Conservation (phyloP, 2,888 invertebrate genomes). For the Alcis repandata region DNA sequence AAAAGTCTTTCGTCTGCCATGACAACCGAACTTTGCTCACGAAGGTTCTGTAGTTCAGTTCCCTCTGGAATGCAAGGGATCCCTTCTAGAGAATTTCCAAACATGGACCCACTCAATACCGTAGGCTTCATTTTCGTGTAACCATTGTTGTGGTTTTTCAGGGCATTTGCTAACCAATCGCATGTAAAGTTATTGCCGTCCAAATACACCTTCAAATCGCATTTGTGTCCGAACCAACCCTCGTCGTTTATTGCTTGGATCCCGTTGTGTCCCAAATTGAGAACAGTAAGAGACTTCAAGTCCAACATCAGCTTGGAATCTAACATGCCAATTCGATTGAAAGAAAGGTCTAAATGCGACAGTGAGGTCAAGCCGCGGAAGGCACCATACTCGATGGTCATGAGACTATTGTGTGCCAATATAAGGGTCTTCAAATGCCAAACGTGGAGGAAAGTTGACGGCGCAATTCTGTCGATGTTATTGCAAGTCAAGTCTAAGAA, state of each 20-base stretch:
- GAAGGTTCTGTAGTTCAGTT: slow-evolving; percentile 34
- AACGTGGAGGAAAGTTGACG: slow-evolving; percentile 66
- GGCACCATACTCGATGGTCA: slow-evolving; percentile 65
- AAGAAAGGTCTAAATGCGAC: slow-evolving; percentile 59
- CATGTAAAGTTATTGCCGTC: slow-evolving; percentile 75
- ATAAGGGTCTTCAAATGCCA: slow-evolving; percentile 64
- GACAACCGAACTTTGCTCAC: slow-evolving; percentile 21
- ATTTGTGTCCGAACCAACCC: slow-evolving; percentile 69
- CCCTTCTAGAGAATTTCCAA: slow-evolving; percentile 66
- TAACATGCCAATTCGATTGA: slow-evolving; percentile 63
- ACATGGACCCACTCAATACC: slow-evolving; percentile 49
- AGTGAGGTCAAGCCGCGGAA: slow-evolving; percentile 67
- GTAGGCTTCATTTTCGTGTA: slow-evolving; percentile 71
- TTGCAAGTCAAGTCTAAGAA: slow-evolving; percentile 70
- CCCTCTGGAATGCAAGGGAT: slow-evolving; percentile 65
- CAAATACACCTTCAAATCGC: slow-evolving; percentile 63
- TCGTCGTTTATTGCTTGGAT: slow-evolving; percentile 64
- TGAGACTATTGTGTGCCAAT: slow-evolving; percentile 65
- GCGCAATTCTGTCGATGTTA: slow-evolving; percentile 62
- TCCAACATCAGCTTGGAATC: slow-evolving; percentile 73
- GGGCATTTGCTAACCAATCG: slow-evolving; percentile 69
- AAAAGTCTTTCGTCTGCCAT: slow-evolving; percentile 71
- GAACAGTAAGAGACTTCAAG: slow-evolving; percentile 61
- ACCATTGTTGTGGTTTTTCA: slow-evolving; percentile 71
- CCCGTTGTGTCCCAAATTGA: slow-evolving; percentile 68